phyloP scores from a whole-genome alignment of 2,888 invertebrate species.

The Eledona agricola region DNA sequence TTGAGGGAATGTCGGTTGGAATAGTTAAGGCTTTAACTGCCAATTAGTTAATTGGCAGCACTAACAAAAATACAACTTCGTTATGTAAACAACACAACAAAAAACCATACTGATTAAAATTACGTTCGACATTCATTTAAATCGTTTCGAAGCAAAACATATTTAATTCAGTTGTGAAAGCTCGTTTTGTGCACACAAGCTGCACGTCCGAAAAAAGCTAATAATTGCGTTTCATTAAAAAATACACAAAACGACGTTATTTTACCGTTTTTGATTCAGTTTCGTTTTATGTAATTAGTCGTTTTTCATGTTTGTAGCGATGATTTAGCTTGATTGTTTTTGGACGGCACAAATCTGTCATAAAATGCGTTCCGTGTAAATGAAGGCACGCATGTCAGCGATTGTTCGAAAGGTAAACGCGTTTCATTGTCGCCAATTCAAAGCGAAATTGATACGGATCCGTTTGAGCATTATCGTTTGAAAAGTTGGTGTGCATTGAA shows the following conservation, averaged over 20 bases:
- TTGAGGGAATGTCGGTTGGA: too few species aligned
- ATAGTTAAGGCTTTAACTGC: too few species aligned
- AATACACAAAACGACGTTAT: background rate
- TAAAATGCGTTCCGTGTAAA: too few species aligned
- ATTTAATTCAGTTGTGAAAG: too few species aligned
- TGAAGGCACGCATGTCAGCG: too few species aligned
- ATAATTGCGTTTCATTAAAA: conserved; percentile 16
- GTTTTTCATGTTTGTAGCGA: conserved; percentile 5
- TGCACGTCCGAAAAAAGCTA: conserved; percentile 10
- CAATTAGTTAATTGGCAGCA: too few species aligned
- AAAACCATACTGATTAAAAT: too few species aligned
- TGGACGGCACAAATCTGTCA: too few species aligned
- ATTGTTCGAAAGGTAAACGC: too few species aligned
- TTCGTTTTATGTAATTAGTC: conserved; percentile 10
- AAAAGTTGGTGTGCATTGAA: conserved; percentile 30
- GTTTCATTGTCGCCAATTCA: conserved; percentile 26
- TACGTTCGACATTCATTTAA: conserved; percentile 1
- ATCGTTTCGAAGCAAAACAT: background rate
- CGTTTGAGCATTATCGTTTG: conserved; percentile 36
- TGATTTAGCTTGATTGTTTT: too few species aligned
- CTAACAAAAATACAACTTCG: background rate
- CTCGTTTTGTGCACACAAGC: too few species aligned
- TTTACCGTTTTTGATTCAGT: conserved; percentile 9
- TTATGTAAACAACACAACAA: too few species aligned
- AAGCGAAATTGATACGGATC: conserved; percentile 27